phyloP scores from a whole-genome alignment of 1,140 invertebrate genomes.

The Drosophila pseudoobscura region DNA sequence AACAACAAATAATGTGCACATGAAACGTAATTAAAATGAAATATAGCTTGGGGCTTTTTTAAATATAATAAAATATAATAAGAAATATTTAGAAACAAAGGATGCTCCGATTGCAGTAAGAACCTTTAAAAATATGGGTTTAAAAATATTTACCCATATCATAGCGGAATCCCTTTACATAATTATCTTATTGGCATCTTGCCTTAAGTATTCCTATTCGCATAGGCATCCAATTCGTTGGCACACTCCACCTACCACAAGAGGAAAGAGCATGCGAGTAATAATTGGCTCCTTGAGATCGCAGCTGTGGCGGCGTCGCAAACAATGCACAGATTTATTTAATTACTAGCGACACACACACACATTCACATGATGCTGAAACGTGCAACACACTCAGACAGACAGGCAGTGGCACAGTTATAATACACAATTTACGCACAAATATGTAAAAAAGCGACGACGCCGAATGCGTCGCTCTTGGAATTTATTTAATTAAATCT shows the following conservation, averaged over 20 bases:
- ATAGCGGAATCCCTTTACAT: no score
- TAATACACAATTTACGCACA: constrained; percentile 56
- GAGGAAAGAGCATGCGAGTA: constrained; percentile 1
- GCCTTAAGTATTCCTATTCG: no score
- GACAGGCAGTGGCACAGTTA: constrained; percentile 41
- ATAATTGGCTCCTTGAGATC: constrained; percentile 11
- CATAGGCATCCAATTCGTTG: not conserved
- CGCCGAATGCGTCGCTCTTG: constrained; percentile 52
- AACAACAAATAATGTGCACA: constrained; percentile 47
- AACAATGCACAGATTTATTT: constrained; percentile 80
- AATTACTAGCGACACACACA: constrained; percentile 56
- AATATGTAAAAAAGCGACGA: constrained; percentile 61
- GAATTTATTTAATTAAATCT: constrained; percentile 83
- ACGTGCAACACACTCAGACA: constrained; percentile 15
- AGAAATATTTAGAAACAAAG: no score
- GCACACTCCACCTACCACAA: not conserved
- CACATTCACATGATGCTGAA: constrained; percentile 8
- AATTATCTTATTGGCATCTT: no score
- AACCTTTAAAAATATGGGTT: no score
- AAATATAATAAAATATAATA: no score
- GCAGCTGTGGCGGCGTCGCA: constrained; percentile 21
- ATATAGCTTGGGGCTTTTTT: no score
- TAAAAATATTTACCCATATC: no score
- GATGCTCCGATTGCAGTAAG: no score
- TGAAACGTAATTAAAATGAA: no score